Evolutionary conservation across 2,888 invertebrate species (phyloP), one percentile per base, ranked within the genome.

Genomic region (Creontiades dilutus): DNA sequence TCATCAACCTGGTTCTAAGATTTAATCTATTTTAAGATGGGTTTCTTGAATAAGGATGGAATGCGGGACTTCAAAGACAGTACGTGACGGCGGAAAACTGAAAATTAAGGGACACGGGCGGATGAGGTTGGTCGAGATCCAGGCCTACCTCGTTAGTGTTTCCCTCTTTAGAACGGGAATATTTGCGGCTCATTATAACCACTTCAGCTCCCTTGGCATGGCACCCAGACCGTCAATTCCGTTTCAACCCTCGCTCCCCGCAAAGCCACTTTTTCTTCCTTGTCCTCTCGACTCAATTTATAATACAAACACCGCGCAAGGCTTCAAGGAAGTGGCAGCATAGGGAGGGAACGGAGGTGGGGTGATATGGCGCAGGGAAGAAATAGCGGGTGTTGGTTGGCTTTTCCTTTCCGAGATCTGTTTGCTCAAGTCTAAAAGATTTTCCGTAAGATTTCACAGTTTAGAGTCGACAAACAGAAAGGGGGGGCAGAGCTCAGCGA

Each of bases 381-480:
- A 46, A 11, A 80, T 13, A 16, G 46, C 4, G n/a, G 78, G 78
- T 19, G 78, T 7, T 28, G 19, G 68, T 68, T 19, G 78, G 78
- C 78, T 80, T 46, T 46, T 80, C 47, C 47, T 16, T 80, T 46
- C 46, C 46, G n/a, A 28, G 14, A 80, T 52, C 52, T 52, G 82
- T 82, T 82, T 82, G 55, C 23, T 52, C 27, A 52, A 82, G 52
- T 47, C 82, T 47, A 82, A 82, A 52, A 82, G 82, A 82, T 82
- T 82, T 82, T 82, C 82, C 82, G 19, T 82, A 16, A 82, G 82
- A 82, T 82, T 82, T 82, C 55, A 82, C 82, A 82, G 19, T 82
- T 82, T 82, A 82, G 82, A 48, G 52, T 52, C 27, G 23, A 52
- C 82, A 82, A 82, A 82, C 82, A 82, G 19, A 52, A 82, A 52